phyloP scores from a whole-genome alignment of 2,113 vertebrate species.

The Panthera leo region DNA sequence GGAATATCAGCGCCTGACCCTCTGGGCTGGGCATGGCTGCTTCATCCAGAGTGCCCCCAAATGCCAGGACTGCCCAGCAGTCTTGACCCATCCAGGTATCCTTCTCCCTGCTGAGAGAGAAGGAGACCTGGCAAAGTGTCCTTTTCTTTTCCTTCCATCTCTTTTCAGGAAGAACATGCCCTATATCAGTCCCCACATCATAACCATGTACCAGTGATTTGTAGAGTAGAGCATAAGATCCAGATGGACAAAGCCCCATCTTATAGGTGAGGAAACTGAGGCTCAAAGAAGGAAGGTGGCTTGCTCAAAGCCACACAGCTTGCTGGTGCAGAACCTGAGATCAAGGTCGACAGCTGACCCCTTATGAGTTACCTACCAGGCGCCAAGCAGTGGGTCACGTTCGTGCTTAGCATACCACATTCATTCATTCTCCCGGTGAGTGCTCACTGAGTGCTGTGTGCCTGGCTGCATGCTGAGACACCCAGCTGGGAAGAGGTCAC shows the following conservation, averaged over 20 bases:
- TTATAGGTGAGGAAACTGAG: background rate
- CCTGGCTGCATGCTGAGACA: too few species aligned
- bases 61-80: background rate
- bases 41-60: background rate
- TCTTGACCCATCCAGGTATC: background rate
- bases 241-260: too few species aligned
- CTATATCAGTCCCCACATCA: background rate
- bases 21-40: background rate
- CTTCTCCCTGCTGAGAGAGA: background rate
- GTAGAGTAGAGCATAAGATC: background rate
- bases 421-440: background rate
- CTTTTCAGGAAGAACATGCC: background rate
- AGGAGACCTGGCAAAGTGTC: background rate
- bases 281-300: background rate
- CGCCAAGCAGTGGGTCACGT: background rate
- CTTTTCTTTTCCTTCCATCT: too few species aligned
- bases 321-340: background rate
- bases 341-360: background rate
- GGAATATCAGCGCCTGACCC: background rate
- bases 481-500: background rate
- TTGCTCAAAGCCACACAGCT: background rate
- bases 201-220: background rate
- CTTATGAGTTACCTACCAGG: background rate
- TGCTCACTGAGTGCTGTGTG: background rate
- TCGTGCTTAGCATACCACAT: accelerated